Evolutionary conservation across 1,140 invertebrate species (phyloP), one percentile per base, ranked within the genome.

Genomic region (Bacillus rossius): DNA sequence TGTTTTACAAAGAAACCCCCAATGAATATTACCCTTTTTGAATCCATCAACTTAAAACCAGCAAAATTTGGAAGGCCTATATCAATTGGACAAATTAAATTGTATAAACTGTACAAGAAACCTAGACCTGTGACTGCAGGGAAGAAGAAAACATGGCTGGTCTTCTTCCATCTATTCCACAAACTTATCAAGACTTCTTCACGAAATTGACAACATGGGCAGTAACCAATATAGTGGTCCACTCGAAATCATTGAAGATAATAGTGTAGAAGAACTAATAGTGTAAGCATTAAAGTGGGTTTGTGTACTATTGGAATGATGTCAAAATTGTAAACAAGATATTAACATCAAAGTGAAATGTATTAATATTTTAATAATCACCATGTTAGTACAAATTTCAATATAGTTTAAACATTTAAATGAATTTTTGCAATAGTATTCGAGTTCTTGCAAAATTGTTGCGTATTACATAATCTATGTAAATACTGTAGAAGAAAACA

Each of bases 161-260:
- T 37, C 41, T 63, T 41, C 41, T 65, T 47, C 58, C 45, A 52
- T 61, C 43, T 29, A 64, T 60, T 43, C 61, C 57, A 51, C 42
- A 47, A 22, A 55, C 26, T 23, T 55, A 64, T 45, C 61, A 63
- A 49, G 26, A 59, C 34, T 59, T 25, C 54, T 65, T 64, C 51
- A 60, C 58, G 55, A 49, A 23, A 20, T 53, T 65, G 26, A 26
- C 58, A 26, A 45, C 42, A 19, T 19, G 42, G 42, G n/a, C 5
- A 45, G n/a, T 45, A 4, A 5, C 20, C 16, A 45, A 45, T 5
- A 45, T 4, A 22, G 16, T 14, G 14, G 42, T 22, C 42, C 42
- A 45, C 42, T 45, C 5, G 16, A 45, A 45, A 22, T 8, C 42
- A 22, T 22, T 5, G 20, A 45, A 19, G 42, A 45, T 8, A n/a